These are phyloP conservation scores for Cryptocephalus moraei DNA, from an alignment of 2,888 invertebrate species.

Conservation along the genomic window DNA sequence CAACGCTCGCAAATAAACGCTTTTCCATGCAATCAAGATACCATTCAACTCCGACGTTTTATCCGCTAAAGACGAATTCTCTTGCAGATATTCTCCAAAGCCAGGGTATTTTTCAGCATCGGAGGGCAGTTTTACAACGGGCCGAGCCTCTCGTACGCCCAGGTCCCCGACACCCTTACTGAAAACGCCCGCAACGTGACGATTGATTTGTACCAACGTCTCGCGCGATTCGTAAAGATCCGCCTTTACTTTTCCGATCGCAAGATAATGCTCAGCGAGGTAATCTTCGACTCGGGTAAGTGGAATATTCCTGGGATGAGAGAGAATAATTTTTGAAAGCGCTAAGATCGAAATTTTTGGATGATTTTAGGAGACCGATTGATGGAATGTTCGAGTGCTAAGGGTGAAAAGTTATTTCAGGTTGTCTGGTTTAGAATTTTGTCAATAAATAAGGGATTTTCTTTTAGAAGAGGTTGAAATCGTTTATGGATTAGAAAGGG, in stretches of 20 bases:
- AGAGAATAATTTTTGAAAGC: too few relatives aligned
- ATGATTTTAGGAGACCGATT: too few relatives aligned
- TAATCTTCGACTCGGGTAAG: constrained; percentile 49
- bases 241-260: constrained; percentile 54
- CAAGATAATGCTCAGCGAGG: constrained; percentile 66
- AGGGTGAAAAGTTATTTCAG: too few relatives aligned
- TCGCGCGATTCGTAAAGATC: constrained; percentile 52
- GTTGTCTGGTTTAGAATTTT: too few relatives aligned
- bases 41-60: neutral
- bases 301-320: neutral
- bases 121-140: constrained; percentile 48
- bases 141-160: constrained; percentile 45
- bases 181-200: constrained; percentile 60
- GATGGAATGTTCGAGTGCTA: too few relatives aligned
- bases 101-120: constrained; percentile 52
- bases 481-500: too few relatives aligned
- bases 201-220: constrained; percentile 51
- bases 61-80: constrained; percentile 3
- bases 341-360: too few relatives aligned
- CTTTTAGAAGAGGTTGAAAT: too few relatives aligned
- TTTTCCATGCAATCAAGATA: too few relatives aligned
- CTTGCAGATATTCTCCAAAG: constrained; percentile 54
- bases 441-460: too few relatives aligned
- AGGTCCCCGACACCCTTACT: constrained; percentile 49
- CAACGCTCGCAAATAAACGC: too few relatives aligned